Base-by-base conservation (phyloP, 2,797 vertebrate genomes). In the Enteromius paludinosus region DNA sequence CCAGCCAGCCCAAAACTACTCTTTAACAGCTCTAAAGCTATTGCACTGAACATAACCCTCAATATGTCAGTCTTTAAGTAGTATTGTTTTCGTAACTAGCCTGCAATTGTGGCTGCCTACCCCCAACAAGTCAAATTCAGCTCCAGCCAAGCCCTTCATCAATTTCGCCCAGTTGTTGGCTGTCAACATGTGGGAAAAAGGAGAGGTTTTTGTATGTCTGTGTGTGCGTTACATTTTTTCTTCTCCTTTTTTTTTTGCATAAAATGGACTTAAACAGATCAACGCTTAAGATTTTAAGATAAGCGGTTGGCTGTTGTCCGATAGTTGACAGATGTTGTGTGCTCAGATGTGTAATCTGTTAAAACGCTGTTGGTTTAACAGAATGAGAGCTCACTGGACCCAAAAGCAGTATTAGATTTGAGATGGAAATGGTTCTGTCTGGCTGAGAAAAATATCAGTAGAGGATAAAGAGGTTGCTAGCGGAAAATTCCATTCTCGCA, bases 401-500 rank as follows among this genome's bases (percentile, higher is more conserved):
- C 79, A 45, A 41, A 85, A 83, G 83, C 61, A 47, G 83, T 70
- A 87, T 89, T 88, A 84, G 79, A 59, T 86, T 82, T 77, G 70
- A 86, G 52, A 81, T 69, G 80, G 52, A 75, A 88, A 78, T 70
- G 49, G 78, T 82, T 84, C 49, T 77, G 78, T 85, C 85, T 74
- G 79, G 66, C 71, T 79, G 79, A 84, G 85, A 78, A 61, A 83
- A 83, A 88, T 78, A 82, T 88, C 15, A 15, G 66, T 56, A 20
- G 69, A 66, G 86, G 88, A 86, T 89, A 73, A 88, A 82, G 78
- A 90, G 87, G 61, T 75, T 68, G 75, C 62, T 81, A 69, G 86
- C 84, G 82, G 90, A 86, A 92, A 92, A 91, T 88, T 75, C 84
- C 84, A 85, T 90, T 87, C 86, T 86, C 72, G 86, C 65, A 23